Evolutionary conservation across 2,113 vertebrate species (phyloP).

Genomic region (Antechinus stuartii): DNA sequence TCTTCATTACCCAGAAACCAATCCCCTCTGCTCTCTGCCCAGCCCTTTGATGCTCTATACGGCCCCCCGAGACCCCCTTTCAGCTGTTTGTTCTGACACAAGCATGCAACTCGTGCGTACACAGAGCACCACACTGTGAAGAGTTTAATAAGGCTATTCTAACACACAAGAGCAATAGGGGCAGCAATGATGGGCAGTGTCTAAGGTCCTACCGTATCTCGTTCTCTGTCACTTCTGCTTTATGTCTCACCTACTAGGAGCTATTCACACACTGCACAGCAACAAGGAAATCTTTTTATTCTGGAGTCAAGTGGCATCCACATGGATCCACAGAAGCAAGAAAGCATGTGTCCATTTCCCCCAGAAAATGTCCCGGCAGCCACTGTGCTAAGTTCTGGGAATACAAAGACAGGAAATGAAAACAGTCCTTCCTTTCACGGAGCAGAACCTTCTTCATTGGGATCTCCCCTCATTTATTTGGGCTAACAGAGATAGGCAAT

Average conservation of each 20-base stretch:
- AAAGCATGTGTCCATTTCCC: constrained; percentile 16
- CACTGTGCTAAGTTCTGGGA: background rate
- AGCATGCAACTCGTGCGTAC: constrained; percentile 17
- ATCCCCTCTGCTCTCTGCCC: constrained; percentile 33
- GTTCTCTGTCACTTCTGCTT: constrained; percentile 23
- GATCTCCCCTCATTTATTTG: background rate
- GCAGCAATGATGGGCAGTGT: background rate
- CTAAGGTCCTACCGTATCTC: background rate
- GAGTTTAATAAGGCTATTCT: background rate
- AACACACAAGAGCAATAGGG: constrained; percentile 1
- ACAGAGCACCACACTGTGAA: constrained; percentile 27
- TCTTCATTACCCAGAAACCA: constrained; percentile 3
- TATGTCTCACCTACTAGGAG: constrained; percentile 30
- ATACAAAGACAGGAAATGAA: background rate
- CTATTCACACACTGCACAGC: constrained; percentile 42
- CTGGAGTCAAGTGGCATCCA: background rate
- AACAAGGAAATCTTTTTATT: constrained; percentile 24
- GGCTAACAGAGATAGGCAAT: background rate
- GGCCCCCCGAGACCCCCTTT: background rate
- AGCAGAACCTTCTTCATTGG: background rate
- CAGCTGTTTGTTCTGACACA: constrained; percentile 51
- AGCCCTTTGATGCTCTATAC: background rate
- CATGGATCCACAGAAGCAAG: constrained; percentile 38
- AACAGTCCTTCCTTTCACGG: background rate
- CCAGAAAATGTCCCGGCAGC: background rate